phyloP scores from a whole-genome alignment of 2,113 vertebrate genomes.

The Gracilinanus agilis region DNA sequence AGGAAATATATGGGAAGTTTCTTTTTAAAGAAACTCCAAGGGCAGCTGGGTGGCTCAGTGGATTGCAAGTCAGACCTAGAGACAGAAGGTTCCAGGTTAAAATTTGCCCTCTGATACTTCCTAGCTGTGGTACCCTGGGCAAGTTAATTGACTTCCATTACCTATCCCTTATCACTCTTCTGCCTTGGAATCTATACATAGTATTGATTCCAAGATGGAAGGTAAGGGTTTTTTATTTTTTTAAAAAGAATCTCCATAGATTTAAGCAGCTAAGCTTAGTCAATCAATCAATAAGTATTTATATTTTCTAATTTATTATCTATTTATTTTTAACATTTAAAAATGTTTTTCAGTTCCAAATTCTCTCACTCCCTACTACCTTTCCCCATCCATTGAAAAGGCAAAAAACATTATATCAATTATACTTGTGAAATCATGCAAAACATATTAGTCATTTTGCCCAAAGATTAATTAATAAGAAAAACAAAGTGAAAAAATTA shows the following conservation, averaged over 20 bases:
- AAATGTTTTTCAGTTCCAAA: not conserved
- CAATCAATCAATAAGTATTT: not conserved
- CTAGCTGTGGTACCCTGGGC: no score
- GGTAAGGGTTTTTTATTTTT: no score
- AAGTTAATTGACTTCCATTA: no score
- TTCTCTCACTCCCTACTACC: not conserved
- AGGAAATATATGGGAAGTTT: slow-evolving; percentile 10
- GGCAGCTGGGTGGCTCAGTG: no score
- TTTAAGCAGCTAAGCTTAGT: not conserved
- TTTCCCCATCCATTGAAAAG: not conserved
- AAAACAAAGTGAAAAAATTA: not conserved
- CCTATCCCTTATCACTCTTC: no score
- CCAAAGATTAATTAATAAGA: not conserved
- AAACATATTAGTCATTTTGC: not conserved
- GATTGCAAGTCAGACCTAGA: no score
- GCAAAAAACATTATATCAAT: not conserved
- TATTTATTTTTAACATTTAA: not conserved
- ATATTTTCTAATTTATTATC: not conserved
- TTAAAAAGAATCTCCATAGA: not conserved
- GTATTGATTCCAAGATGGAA: no score
- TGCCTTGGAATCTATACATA: no score
- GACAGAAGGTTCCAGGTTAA: no score
- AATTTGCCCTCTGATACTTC: no score
- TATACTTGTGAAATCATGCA: not conserved
- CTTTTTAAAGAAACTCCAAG: not conserved